Conservation (phyloP, 2,888 invertebrate species). For the Cataglyphis altisquamis region DNA sequence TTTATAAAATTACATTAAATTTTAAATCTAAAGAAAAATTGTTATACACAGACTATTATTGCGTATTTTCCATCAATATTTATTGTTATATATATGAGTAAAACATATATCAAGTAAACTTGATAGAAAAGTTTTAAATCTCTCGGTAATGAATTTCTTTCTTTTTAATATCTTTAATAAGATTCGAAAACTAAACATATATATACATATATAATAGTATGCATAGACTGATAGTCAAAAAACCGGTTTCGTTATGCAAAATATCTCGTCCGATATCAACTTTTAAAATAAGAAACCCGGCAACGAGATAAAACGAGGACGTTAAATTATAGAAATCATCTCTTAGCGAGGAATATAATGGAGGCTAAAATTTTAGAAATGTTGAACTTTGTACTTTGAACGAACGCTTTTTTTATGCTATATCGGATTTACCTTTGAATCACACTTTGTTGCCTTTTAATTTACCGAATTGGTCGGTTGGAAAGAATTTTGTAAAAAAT, state of each 20-base stretch:
- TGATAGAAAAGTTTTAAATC: not conserved
- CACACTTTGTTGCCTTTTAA: not conserved
- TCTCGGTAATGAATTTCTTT: not conserved
- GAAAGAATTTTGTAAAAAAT: constrained; percentile 5
- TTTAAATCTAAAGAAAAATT: constrained; percentile 8
- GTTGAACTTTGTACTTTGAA: not conserved
- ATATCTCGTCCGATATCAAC: constrained; percentile 4
- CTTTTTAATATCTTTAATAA: not conserved
- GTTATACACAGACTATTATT: not conserved
- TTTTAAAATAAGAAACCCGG: not conserved
- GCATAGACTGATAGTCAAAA: not conserved
- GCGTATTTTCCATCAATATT: not conserved
- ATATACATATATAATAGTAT: constrained; percentile 9
- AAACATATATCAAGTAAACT: not conserved
- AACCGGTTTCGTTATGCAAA: constrained; percentile 34
- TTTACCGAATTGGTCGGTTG: not conserved
- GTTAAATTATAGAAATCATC: not conserved
- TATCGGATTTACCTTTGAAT: not conserved
- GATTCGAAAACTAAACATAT: not conserved
- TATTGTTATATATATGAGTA: not conserved
- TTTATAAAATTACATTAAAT: constrained; percentile 1
- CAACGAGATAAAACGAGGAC: constrained; percentile 8
- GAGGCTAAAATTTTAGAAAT: constrained; percentile 1
- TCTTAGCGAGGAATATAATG: constrained; percentile 16
- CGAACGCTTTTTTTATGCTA: not conserved